These are phyloP conservation scores for Malaclemys terrapin DNA, from an alignment of 2,113 vertebrate genomes.

Conservation along the genomic window DNA sequence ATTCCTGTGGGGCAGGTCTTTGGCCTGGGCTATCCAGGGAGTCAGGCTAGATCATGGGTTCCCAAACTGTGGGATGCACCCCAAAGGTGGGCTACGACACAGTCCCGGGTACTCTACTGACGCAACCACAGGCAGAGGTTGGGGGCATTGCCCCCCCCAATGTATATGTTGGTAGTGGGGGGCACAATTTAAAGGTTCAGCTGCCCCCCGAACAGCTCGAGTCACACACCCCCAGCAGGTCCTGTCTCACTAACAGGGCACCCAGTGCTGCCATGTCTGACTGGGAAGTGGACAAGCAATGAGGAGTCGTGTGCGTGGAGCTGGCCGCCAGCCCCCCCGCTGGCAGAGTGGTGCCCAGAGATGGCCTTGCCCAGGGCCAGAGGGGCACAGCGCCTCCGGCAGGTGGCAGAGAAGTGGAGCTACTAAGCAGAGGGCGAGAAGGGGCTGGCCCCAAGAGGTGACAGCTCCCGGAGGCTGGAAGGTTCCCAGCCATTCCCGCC, in stretches of 20 bases:
- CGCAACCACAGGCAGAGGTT: no score
- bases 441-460: background rate
- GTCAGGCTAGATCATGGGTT: background rate
- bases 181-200: no score
- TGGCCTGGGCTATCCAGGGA: background rate
- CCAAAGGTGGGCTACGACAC: no score
- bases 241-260: no score
- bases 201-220: no score
- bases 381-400: background rate
- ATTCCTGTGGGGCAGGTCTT: background rate
- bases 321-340: no score
- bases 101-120: no score
- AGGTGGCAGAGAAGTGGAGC: no score
- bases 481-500: background rate
- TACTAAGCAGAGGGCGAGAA: no score
- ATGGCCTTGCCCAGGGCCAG: background rate
- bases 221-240: no score
- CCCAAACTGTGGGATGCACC: no score
- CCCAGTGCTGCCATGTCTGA: no score
- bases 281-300: background rate
- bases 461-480: background rate
- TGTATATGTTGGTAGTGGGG: background rate
- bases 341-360: background rate
- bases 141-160: background rate
- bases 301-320: background rate